Evolutionary conservation across 2,888 invertebrate genomes (phyloP), one percentile per base, ranked within the genome.

Genomic region (Boloria euphrosyne): DNA sequence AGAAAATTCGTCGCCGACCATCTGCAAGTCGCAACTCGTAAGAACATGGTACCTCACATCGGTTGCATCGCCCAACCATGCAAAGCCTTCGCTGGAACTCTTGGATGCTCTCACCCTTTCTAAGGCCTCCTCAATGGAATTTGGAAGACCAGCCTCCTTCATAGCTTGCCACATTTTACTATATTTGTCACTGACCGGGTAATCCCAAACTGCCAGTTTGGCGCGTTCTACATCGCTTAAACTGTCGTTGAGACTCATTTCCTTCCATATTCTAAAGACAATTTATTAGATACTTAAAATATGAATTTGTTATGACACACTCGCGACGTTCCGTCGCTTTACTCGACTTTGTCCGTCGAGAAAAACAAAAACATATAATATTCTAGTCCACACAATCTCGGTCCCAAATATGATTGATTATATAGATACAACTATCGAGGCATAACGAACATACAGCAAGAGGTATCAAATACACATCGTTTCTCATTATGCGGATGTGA

Each of bases 141-240:
- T 93, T 0, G 99, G 99, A 13, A 99, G 93, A 0, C 94, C 95
- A 0, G 98, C 96, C 67, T 94, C 94, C 77, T 95, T 93, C 98
- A 99, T 99, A 0, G 97, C 97, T 82, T 98, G 97, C 97, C 98
- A 98, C 96, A 99, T 98, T 89, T 99, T 99, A 50, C 98, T 99
- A 85, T 98, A 99, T 81, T 98, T 99, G 87, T 99, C 98, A 78
- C 98, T 98, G 0, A 99, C 98, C 0, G 99, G 99, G 84, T 99
- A 99, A 84, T 99, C 99, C 99, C 99, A 99, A 0, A 99, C 99
- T 0, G 99, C 99, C 16, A 99, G 86, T 83, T 98, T 97, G 0
- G 98, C 97, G 43, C 98, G 93, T 80, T 99, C 98, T 4, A 97
- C 94, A 66, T 98, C 97, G 22, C 95, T 95, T 60, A 99, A 86